Percentiles rank a stretch among this genome's conserved stretches.
Conservation (phyloP, 35 echinoderm and acorn worm species). For the Apostichopus parvimensis region DNA sequence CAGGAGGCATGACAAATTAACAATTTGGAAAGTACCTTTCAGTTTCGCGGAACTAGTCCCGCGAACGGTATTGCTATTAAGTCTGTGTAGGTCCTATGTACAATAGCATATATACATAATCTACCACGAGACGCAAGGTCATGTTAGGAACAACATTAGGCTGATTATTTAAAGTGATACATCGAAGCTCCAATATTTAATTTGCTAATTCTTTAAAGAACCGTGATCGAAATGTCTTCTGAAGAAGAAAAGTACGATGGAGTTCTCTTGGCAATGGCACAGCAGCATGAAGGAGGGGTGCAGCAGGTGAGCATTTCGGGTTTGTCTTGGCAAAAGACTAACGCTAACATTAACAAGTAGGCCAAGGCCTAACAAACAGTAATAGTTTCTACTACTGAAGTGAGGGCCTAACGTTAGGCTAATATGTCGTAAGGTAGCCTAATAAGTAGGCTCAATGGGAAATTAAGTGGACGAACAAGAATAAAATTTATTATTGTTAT, state of each 20-base stretch:
- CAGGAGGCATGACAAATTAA: neutral
- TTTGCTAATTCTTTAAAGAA: neutral
- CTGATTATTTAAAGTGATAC: neutral
- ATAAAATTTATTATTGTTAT: too few species aligned
- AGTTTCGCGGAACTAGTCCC: slow-evolving; percentile 1
- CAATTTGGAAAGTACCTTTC: neutral
- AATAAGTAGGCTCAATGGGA: too few species aligned
- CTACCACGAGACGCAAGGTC: neutral
- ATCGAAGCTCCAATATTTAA: neutral
- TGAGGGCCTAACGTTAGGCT: too few species aligned
- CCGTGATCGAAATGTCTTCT: slow-evolving; percentile 6
- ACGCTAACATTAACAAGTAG: too few species aligned
- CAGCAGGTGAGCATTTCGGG: slow-evolving; percentile 63
- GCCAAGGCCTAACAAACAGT: too few species aligned
- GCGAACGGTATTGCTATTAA: neutral
- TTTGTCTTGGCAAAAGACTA: too few species aligned
- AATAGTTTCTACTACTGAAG: too few species aligned
- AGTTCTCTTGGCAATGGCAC: slow-evolving; percentile 91
- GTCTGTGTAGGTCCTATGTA: neutral
- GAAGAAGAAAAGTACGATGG: slow-evolving; percentile 88
- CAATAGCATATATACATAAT: neutral
- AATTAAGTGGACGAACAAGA: too few species aligned
- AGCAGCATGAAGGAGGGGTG: slow-evolving; percentile 89
- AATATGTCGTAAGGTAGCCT: too few species aligned
- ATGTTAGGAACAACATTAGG: neutral